Base-by-base conservation (phyloP, 2,888 invertebrate species). In the Ecdyonurus torrentis region DNA sequence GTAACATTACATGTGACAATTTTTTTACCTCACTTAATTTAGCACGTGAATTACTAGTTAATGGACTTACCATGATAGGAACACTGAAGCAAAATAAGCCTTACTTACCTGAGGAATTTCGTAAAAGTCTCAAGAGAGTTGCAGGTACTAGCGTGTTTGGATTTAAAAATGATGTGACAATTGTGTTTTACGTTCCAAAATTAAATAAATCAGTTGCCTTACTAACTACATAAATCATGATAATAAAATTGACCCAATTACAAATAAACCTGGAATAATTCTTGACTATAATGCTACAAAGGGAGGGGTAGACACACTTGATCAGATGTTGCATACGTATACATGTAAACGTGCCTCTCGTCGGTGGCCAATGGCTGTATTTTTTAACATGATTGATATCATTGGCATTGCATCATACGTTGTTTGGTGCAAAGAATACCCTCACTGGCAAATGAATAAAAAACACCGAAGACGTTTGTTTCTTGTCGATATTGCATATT, bases 231-330 rank as follows among this genome's bases (percentile, higher is more conserved):
- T 59, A 18, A n/a, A 59, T 22, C 20, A 59, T 18, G 59, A 59
- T 59, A 23, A 23, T 7, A 7, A 18, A 23, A 22, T 59, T 23
- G 23, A 59, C 23, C 18, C 22, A 23, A 23, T 2, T 2, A 59
- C 22, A 18, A 23, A 23, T 20, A 60, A 60, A n/a, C 25, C 25
- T 24, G 60, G 25, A 60, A 24, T 25, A 5, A 25, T 61, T 52
- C 10, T 50, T 7, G n/a, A 22, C 23, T 61, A 61, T 18, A 61
- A 61, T 50, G n/a, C n/a, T 19, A 52, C 61, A 20, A 61, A 61
- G 22, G 50, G 61, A 10, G 50, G 18, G 22, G 61, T 52, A 22
- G 61, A 61, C 52, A 20, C 52, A n/a, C 50, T 61, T 20, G 61
- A 61, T 50, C 61, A 61, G 25, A 20, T 61, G 19, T 52, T 19